These are phyloP conservation scores for Leptinotarsa lineolata DNA, from an alignment of 1,140 invertebrate genomes.

Conservation along the genomic window DNA sequence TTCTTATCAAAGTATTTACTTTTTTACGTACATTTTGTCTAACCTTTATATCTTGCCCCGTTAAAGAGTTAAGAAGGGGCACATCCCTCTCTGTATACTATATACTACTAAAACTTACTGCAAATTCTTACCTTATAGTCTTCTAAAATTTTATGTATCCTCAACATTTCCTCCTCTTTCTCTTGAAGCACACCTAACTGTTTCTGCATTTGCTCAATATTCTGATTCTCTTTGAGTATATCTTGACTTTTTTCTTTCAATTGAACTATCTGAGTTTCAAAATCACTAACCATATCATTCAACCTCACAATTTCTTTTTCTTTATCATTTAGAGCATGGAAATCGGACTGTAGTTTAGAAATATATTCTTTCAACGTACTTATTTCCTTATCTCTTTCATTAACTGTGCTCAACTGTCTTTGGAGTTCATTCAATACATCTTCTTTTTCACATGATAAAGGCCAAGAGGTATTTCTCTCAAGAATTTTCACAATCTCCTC, in stretches of 20 bases:
- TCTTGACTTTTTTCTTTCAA: slow-evolving; percentile 30
- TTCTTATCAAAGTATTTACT: no score
- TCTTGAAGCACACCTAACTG: slow-evolving; percentile 53
- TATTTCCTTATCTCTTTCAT: slow-evolving; percentile 61
- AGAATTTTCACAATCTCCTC: slow-evolving; percentile 40
- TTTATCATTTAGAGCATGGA: slow-evolving; percentile 55
- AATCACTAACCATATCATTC: slow-evolving; percentile 31
- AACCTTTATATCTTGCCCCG: no score
- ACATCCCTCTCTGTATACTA: no score
- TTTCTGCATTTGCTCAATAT: slow-evolving; percentile 24
- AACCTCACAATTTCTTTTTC: slow-evolving; percentile 55
- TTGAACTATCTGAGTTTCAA: slow-evolving; percentile 32
- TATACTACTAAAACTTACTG: no score
- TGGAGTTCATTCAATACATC: slow-evolving; percentile 39
- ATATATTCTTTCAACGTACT: slow-evolving; percentile 41
- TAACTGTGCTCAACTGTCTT: slow-evolving; percentile 41
- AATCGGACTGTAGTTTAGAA: slow-evolving; percentile 34
- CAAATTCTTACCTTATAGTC: slow-evolving; percentile 17
- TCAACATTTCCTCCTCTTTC: slow-evolving; percentile 58
- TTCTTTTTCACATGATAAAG: slow-evolving; percentile 39
- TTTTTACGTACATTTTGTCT: no score
- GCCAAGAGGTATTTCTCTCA: slow-evolving; percentile 32
- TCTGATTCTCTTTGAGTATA: slow-evolving; percentile 24
- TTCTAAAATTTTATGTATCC: slow-evolving; percentile 10
- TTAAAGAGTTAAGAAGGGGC: no score